A percentile compares a stretch with the other conserved stretches of the same genome.
Conservation (phyloP, 2,797 vertebrate genomes). For the Graptemys geographica region DNA sequence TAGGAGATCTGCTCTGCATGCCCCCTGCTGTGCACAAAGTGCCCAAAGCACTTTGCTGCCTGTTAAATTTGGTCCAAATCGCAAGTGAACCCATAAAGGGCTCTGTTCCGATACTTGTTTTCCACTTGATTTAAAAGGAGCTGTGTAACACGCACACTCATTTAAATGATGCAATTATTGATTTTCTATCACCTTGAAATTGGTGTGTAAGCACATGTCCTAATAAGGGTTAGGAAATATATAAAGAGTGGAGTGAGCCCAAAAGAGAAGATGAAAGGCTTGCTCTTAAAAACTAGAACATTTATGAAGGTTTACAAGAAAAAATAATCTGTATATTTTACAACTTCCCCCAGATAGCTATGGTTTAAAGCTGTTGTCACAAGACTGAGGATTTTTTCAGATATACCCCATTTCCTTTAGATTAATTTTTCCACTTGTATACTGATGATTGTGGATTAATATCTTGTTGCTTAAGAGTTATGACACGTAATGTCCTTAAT, state of each 20-base stretch:
- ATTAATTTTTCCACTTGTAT: neutral
- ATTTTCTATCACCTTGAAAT: neutral
- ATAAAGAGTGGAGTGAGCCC: neutral
- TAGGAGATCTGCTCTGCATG: neutral
- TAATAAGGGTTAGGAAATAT: neutral
- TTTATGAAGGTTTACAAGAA: neutral
- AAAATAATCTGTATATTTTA: neutral
- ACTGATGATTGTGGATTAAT: neutral
- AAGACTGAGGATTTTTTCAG: neutral
- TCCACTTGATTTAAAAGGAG: neutral
- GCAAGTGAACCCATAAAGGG: neutral
- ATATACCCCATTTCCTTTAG: neutral
- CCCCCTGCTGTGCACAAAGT: neutral
- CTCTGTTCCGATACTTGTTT: neutral
- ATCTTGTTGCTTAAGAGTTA: neutral
- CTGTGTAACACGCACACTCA: neutral
- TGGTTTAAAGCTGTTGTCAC: neutral
- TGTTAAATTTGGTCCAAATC: neutral
- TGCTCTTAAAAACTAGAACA: neutral
- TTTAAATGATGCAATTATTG: neutral
- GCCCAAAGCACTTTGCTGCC: neutral
- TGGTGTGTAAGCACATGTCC: neutral
- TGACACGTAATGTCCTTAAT: neutral
- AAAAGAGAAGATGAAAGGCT: neutral
- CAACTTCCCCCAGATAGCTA: neutral